A percentile compares a stretch with the other conserved stretches of the same genome.
Conservation (phyloP, 2,113 vertebrate species). For the Albula goreensis region DNA sequence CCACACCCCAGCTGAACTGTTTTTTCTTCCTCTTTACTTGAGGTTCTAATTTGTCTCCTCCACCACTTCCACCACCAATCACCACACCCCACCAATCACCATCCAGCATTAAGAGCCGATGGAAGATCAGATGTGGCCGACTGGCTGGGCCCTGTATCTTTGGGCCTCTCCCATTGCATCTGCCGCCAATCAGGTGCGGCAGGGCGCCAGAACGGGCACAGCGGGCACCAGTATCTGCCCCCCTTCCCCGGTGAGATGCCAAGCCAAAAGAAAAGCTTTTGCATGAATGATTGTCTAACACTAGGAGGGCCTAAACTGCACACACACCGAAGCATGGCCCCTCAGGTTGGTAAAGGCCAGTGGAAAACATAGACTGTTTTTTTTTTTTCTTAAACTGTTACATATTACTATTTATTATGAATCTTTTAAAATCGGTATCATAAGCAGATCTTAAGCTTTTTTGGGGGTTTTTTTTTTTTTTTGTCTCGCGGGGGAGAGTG, state of each 20-base stretch:
- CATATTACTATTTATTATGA: slow-evolving; percentile 45
- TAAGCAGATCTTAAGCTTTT: not conserved
- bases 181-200: not conserved
- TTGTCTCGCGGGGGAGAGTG: slow-evolving; percentile 32
- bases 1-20: not conserved
- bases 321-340: slow-evolving; percentile 79
- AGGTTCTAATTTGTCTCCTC: not conserved
- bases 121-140: not conserved
- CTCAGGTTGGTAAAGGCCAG: slow-evolving; percentile 77
- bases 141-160: not conserved
- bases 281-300: slow-evolving; percentile 91
- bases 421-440: not conserved
- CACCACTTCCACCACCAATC: not conserved
- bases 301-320: slow-evolving; percentile 87
- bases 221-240: not conserved
- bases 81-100: not conserved
- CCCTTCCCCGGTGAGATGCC: slow-evolving; percentile 35
- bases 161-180: not conserved
- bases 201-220: not conserved
- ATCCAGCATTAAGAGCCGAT: not conserved
- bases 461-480: not conserved
- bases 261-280: slow-evolving; percentile 56
- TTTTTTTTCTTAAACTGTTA: slow-evolving; percentile 53
- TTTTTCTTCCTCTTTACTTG: not conserved
- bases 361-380: slow-evolving; percentile 73